phyloP scores from a whole-genome alignment of 2,797 vertebrate genomes.

The Tenualosa ilisha region DNA sequence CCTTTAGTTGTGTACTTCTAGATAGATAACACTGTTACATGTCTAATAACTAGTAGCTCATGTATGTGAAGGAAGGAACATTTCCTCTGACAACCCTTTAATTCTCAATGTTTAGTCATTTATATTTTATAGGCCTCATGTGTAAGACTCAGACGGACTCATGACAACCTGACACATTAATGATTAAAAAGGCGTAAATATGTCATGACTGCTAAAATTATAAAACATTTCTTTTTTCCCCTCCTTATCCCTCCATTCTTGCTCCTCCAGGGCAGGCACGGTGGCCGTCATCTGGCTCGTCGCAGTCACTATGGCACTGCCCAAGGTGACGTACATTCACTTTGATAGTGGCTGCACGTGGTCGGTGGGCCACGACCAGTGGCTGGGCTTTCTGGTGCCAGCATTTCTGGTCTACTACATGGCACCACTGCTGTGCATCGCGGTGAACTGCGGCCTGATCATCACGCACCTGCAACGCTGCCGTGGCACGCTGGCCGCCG shows the following conservation, averaged over 20 bases:
- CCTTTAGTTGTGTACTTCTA: neutral
- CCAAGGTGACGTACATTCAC: slow-evolving; percentile 72
- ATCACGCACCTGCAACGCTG: slow-evolving; percentile 66
- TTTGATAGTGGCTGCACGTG: slow-evolving; percentile 67
- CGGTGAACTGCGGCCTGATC: slow-evolving; percentile 70
- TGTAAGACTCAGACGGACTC: neutral
- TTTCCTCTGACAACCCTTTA: neutral
- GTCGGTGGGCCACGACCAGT: slow-evolving; percentile 61
- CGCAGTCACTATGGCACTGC: slow-evolving; percentile 68
- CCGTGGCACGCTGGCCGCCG: slow-evolving; percentile 54
- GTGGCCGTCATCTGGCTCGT: slow-evolving; percentile 67
- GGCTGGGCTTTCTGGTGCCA: slow-evolving; percentile 71
- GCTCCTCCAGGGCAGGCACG: slow-evolving; percentile 52
- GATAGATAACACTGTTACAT: neutral
- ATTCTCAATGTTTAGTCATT: neutral
- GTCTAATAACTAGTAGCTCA: neutral
- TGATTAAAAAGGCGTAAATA: neutral
- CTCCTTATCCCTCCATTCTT: neutral
- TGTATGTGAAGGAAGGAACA: neutral
- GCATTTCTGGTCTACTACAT: slow-evolving; percentile 72
- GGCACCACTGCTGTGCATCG: slow-evolving; percentile 68
- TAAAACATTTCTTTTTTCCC: neutral
- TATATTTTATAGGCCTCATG: neutral
- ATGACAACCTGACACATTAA: neutral
- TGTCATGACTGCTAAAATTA: neutral